phyloP scores from a whole-genome alignment of 2,888 invertebrate species.

The Actias luna region DNA sequence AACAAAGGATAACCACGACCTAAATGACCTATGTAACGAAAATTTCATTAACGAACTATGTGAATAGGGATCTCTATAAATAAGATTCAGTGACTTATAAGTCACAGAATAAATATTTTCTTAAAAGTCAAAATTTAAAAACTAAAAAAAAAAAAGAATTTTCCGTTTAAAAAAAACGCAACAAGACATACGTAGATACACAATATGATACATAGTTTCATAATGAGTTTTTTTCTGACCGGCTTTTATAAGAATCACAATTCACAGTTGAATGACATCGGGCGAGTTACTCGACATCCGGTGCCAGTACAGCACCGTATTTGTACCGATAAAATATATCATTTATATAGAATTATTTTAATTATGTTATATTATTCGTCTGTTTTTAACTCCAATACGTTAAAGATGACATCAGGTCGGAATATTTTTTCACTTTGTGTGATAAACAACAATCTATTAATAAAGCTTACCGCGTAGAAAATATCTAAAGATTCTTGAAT shows the following conservation, averaged over 20 bases:
- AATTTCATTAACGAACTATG: not conserved
- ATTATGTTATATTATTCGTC: not conserved
- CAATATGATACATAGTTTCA: not conserved
- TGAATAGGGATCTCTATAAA: not conserved
- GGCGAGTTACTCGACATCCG: constrained; percentile 29
- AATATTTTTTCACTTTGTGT: not conserved
- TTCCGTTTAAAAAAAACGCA: not conserved
- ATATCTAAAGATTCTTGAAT: constrained; percentile 35
- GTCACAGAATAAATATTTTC: no score
- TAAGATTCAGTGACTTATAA: not conserved
- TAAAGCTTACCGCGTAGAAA: constrained; percentile 36
- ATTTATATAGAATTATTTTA: not conserved
- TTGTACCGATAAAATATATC: not conserved
- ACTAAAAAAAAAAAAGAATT: no score
- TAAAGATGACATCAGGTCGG: not conserved
- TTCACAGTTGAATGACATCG: constrained; percentile 40
- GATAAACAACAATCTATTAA: constrained; percentile 7
- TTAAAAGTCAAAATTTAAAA: no score
- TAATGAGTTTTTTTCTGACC: constrained; percentile 6
- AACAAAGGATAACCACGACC: not conserved
- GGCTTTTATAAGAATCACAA: constrained; percentile 22
- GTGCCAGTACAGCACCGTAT: constrained; percentile 17
- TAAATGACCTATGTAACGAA: not conserved
- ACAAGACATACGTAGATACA: not conserved
- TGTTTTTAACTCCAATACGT: constrained; percentile 4